Evolutionary conservation across 2,888 invertebrate species (phyloP).

Genomic region (Baronia brevicornis): DNA sequence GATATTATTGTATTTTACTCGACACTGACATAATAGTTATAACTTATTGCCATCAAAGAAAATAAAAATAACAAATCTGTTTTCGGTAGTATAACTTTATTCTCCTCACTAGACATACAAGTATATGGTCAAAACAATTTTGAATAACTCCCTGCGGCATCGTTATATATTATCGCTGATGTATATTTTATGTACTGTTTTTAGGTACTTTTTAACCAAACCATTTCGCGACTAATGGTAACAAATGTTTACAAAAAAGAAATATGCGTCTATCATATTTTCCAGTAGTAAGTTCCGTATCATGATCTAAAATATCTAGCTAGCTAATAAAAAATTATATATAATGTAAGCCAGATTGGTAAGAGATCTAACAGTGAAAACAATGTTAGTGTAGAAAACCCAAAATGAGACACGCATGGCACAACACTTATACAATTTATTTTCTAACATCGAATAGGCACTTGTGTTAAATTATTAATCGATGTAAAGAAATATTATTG

Average conservation of each 20-base stretch:
- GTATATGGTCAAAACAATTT: slow-evolving; percentile 59
- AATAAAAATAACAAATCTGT: slow-evolving; percentile 24
- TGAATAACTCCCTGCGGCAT: slow-evolving; percentile 31
- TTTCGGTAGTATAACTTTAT: slow-evolving; percentile 59
- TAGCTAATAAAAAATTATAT: slow-evolving; percentile 9
- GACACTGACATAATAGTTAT: neutral
- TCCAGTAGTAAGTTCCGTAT: slow-evolving; percentile 7
- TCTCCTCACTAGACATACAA: slow-evolving; percentile 70
- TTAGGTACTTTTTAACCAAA: slow-evolving; percentile 29
- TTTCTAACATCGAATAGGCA: slow-evolving; percentile 50
- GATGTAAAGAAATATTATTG: slow-evolving; percentile 30
- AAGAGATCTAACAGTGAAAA: slow-evolving; percentile 35
- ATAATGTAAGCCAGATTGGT: slow-evolving; percentile 41
- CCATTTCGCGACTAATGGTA: slow-evolving; percentile 37
- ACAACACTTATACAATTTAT: slow-evolving; percentile 33
- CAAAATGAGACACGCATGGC: slow-evolving; percentile 30
- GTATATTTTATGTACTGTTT: slow-evolving; percentile 43
- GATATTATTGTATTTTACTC: too few species aligned
- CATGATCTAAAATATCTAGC: slow-evolving; percentile 6
- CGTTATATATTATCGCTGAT: slow-evolving; percentile 26
- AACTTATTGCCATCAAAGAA: slow-evolving; percentile 1
- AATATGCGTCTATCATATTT: slow-evolving; percentile 8
- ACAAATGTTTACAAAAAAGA: slow-evolving; percentile 36
- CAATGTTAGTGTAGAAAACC: slow-evolving; percentile 19
- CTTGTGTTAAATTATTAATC: slow-evolving; percentile 33